Evolutionary conservation across 2,113 vertebrate species (phyloP).

Genomic region (Ahaetulla prasina): DNA sequence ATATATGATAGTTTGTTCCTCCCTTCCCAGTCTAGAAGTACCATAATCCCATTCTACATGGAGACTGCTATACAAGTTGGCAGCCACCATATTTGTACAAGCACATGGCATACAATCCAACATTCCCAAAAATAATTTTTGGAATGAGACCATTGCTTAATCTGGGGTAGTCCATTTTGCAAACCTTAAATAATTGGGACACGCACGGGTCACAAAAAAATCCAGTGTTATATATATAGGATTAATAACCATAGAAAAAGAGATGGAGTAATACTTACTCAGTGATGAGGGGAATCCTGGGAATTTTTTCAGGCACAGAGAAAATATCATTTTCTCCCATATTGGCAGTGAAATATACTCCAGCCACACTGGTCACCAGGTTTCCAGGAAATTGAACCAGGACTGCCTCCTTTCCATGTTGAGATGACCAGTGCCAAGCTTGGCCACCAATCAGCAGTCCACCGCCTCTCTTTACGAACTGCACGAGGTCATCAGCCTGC

Average conservation of each 20-base stretch:
- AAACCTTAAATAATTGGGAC: background rate
- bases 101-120: background rate
- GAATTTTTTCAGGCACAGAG: constrained; percentile 32
- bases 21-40: background rate
- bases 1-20: background rate
- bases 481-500: constrained; percentile 63
- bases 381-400: constrained; percentile 81
- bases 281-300: too few species aligned
- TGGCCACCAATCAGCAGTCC: constrained; percentile 84
- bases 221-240: background rate
- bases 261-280: too few species aligned
- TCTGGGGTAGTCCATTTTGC: background rate
- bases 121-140: background rate
- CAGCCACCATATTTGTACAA: background rate
- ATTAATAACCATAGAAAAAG: background rate
- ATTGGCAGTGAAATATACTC: constrained; percentile 81
- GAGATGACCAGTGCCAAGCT: constrained; percentile 77
- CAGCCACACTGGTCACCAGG: constrained; percentile 79
- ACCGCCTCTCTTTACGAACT: constrained; percentile 79
- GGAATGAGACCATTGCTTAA: background rate
- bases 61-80: background rate
- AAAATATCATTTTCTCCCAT: constrained; percentile 60
- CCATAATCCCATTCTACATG: background rate
- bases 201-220: background rate
- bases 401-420: constrained; percentile 68